Evolutionary conservation across 2,113 vertebrate genomes (phyloP).

Genomic region (Rattus rattus): DNA sequence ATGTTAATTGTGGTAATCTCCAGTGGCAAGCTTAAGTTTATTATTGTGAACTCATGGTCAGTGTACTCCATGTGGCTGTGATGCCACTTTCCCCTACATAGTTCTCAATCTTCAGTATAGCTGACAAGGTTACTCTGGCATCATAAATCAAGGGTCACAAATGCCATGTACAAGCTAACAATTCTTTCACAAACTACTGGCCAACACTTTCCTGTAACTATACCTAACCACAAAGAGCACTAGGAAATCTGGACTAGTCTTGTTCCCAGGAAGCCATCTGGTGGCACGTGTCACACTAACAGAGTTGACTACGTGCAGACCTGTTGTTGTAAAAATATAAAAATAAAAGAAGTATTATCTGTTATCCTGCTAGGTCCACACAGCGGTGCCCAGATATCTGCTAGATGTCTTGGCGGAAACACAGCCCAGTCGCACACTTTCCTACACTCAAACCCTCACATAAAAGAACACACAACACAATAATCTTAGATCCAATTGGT

Average conservation of each 20-base stretch:
- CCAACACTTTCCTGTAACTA: background rate
- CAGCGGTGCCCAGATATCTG: too few relatives aligned
- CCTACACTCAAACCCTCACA: too few relatives aligned
- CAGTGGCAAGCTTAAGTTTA: background rate
- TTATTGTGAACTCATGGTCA: background rate
- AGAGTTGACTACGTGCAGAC: background rate
- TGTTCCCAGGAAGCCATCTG: background rate
- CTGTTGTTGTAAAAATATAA: too few relatives aligned
- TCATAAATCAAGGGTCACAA: background rate
- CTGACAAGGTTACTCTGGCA: background rate
- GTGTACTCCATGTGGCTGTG: background rate
- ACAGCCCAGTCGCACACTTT: too few relatives aligned
- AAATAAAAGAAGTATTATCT: too few relatives aligned
- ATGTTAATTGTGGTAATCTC: background rate
- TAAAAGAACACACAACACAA: too few relatives aligned
- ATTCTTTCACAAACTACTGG: background rate
- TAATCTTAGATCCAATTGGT: too few relatives aligned
- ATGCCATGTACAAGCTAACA: background rate
- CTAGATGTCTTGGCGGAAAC: too few relatives aligned
- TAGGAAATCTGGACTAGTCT: background rate
- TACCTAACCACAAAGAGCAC: background rate
- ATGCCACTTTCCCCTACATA: background rate
- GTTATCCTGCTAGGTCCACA: too few relatives aligned
- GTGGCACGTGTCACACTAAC: background rate
- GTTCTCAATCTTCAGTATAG: fast-evolving